Evolutionary conservation across 1,140 invertebrate species (phyloP), one percentile per base, ranked within the genome.

Genomic region (Halesus radiatus): DNA sequence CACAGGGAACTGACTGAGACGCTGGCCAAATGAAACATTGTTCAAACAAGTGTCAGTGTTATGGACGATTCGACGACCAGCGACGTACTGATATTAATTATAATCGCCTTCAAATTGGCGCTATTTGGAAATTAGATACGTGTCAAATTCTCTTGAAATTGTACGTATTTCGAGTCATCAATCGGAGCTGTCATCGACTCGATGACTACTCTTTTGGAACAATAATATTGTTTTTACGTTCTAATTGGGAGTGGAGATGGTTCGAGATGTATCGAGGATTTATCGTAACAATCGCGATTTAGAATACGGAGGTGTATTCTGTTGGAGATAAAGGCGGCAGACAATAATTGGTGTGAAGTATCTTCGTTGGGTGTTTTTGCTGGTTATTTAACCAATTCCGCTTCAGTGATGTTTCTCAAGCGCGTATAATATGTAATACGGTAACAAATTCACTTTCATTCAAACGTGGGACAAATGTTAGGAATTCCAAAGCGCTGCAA

Each of bases 361-460:
- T 54, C 22, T 64, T 64, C 60, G 3, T 64, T 10, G n/a, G 7
- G 10, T 60, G 58, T 64, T 64, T 64, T 64, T 29, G 15, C 23
- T 64, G 18, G 20, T 64, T 64, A 26, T 68, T 20, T 45, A 68
- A 68, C 60, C 64, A 3, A 68, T 68, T 68, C 64, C 23, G 32
- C 29, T 45, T 18, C 64, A 23, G 22, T 32, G 32, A 18, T 68
- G 16, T 37, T 68, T 68, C 64, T 45, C 64, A 37, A 45, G 64
- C 64, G 60, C 54, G 20, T 64, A 18, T 62, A 22, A 62, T 68
- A 68, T 68, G 64, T 68, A 68, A 68, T 22, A 62, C n/a, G n/a
- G 16, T 68, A 16, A n/a, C 29, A 68, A 22, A 68, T 68, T 68
- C 64, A 68, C 32, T 68, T 68, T 68, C 64, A 68, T 68, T 68